A percentile compares a stretch with the other conserved stretches of the same genome.
phyloP scores from a whole-genome alignment of 2,888 invertebrate genomes.

The Poecilus cupreus region DNA sequence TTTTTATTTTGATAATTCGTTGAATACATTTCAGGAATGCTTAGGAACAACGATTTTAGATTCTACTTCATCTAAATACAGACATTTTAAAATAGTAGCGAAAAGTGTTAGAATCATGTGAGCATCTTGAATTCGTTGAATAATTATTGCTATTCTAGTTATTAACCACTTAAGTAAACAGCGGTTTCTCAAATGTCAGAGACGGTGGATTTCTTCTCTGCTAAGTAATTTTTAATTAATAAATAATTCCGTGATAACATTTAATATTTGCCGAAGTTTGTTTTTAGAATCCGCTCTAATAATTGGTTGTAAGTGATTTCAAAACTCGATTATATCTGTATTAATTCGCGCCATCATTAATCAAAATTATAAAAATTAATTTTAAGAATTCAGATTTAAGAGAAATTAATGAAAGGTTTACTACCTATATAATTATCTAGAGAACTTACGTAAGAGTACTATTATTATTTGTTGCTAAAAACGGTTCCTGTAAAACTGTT shows the following conservation, averaged over 20 bases:
- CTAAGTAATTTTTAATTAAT: constrained; percentile 21
- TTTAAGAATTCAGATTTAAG: constrained; percentile 17
- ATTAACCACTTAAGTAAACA: neutral
- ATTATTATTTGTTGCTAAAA: constrained; percentile 30
- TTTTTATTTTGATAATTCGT: neutral
- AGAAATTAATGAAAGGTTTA: constrained; percentile 20
- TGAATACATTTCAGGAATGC: neutral
- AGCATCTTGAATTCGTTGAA: neutral
- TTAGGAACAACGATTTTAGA: no score
- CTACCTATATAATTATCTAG: constrained; percentile 11
- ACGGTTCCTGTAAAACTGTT: neutral
- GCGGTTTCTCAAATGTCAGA: neutral
- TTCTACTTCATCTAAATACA: no score
- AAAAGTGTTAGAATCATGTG: no score
- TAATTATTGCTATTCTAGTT: neutral
- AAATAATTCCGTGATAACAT: neutral
- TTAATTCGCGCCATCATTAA: constrained; percentile 10
- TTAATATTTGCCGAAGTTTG: no score
- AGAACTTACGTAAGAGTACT: constrained; percentile 6
- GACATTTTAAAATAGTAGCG: no score
- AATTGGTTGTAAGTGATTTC: constrained; percentile 25
- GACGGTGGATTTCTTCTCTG: neutral
- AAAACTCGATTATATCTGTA: constrained; percentile 22
- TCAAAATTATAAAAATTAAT: constrained; percentile 31
- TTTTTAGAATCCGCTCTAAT: constrained; percentile 14